A percentile compares a stretch with the other conserved stretches of the same genome.
These are phyloP conservation scores for Sminthurides aquaticus DNA, from an alignment of 2,888 invertebrate species.

Conservation along the genomic window DNA sequence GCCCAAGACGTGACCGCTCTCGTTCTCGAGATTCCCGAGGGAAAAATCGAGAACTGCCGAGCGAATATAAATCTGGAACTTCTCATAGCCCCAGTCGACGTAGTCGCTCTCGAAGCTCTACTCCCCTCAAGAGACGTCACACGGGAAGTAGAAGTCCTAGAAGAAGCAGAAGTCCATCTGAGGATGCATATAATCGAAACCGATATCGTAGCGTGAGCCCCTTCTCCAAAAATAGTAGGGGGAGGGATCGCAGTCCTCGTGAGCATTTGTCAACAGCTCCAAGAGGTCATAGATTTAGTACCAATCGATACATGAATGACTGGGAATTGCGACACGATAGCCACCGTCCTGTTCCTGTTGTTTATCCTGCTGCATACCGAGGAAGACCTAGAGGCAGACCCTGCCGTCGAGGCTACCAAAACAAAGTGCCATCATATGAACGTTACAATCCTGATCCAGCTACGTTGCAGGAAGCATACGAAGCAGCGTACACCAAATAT, in stretches of 20 bases:
- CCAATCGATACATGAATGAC: constrained; percentile 20
- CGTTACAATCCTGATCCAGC: constrained; percentile 13
- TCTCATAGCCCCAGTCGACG: not conserved
- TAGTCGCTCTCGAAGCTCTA: constrained; percentile 1
- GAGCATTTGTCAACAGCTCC: no score
- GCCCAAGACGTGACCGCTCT: not conserved
- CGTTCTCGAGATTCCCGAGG: not conserved
- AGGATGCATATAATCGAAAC: not conserved
- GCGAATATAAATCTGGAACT: not conserved
- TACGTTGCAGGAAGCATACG: constrained; percentile 29
- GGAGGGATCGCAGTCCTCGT: not conserved
- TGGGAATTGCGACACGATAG: constrained; percentile 19
- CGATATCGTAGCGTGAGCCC: not conserved
- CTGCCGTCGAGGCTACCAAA: constrained; percentile 9
- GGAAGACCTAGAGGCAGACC: constrained; percentile 11
- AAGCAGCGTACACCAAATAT: constrained; percentile 38
- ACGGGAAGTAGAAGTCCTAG: constrained; percentile 6
- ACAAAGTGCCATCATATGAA: not conserved
- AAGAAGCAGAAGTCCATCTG: constrained; percentile 14
- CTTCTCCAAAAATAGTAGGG: not conserved
- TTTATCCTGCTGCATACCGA: constrained; percentile 5
- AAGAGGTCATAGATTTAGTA: not conserved
- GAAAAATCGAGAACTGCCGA: not conserved
- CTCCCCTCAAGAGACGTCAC: not conserved
- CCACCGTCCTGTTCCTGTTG: not conserved